Base-by-base conservation (phyloP, 1,140 invertebrate genomes). In the Eriocheir sinensis region DNA sequence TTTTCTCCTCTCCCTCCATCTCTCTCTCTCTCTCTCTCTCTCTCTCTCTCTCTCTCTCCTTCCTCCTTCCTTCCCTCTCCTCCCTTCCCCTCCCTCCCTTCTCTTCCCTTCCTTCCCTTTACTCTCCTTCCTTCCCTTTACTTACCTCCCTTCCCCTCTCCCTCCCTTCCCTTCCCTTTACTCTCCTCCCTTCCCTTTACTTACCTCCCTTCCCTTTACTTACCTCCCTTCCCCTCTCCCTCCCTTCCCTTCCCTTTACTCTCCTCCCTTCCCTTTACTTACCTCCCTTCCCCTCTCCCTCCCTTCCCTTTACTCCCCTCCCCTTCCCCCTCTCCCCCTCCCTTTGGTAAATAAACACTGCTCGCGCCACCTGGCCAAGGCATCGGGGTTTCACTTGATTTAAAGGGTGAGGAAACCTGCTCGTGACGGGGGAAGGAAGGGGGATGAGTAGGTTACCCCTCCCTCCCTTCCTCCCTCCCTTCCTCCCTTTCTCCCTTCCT, bases 381-480 rank as follows among this genome's bases (percentile, higher is more conserved):
- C 15, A 40, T 41, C 9, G 41, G 85, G 41, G 83, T 88, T 44
- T 88, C 34, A 41, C 85, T 88, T 44, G 32, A 40, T 89, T 72
- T 72, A 72, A 72, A 72, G 60, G 60, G 60, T n/a, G 60, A 72
- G 4, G 60, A 72, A 72, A 72, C 60, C 60, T 72, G 60, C n/a
- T 12, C 21, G 27, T 21, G 0, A 72, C 9, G 21, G 48, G 48
- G 2, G 48, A 9, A 21, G 0, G 48, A 2, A 3, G 48, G 48
- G 48, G 60, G 21, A n/a, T 1, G 60, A n/a, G 60, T 2, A 0
- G 60, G 60, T n/a, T n/a, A 1, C 60, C 2, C 60, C 60, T 72
- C 48, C 48, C 9, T 9, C 8, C 21, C 48, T 21, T 53, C 48
- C 48, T 9, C 48, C 8, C 21, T 21, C 48, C 15, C 44, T 15